Evolutionary conservation across 2,113 vertebrate species (phyloP), one percentile per base, ranked within the genome.

Genomic region (Bufo gargarizans): DNA sequence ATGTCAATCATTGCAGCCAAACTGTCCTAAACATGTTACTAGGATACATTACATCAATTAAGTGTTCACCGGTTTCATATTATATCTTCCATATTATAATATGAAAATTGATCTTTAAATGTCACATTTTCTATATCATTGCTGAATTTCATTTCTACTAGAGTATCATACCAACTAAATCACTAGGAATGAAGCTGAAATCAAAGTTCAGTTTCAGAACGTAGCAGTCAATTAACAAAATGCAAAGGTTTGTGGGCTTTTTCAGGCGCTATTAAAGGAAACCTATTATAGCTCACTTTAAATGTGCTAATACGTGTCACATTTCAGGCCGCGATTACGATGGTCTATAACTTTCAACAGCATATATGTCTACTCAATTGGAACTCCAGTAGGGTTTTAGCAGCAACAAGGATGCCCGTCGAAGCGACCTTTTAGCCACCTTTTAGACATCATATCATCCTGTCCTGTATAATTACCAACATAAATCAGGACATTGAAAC

Each of bases 61-160:
- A 55, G 33, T 86, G 87, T 11, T 0, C 33, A 61, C 58, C 33
- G 20, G 79, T 81, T 33, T 61, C n/a, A 61, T 61, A 81, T 81
- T 33, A 20, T 10, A 81, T 61, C 20, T 58, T 11, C 56, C 79
- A 81, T 61, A 81, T 81, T 81, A 81, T 43, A 81, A 81, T 81
- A 81, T 63, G 79, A 61, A 81, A 81, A 81, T 81, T 81, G 79
- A 81, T 81, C 79, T 81, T 81, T 81, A 81, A 81, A 81, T 81
- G 79, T 81, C 79, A 81, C 63, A 81, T 81, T 81, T 81, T 81
- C 79, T 81, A 33, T 81, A 81, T 61, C 79, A 81, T 59, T 81
- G 79, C 79, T 61, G 56, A 81, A 61, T 61, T 81, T 43, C 43
- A 81, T 61, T 81, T 81, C 56, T 20, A 81, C 79, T 10, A 61